Evolutionary conservation across 2,888 invertebrate species (phyloP).

Genomic region (Anagyrus pseudococci): DNA sequence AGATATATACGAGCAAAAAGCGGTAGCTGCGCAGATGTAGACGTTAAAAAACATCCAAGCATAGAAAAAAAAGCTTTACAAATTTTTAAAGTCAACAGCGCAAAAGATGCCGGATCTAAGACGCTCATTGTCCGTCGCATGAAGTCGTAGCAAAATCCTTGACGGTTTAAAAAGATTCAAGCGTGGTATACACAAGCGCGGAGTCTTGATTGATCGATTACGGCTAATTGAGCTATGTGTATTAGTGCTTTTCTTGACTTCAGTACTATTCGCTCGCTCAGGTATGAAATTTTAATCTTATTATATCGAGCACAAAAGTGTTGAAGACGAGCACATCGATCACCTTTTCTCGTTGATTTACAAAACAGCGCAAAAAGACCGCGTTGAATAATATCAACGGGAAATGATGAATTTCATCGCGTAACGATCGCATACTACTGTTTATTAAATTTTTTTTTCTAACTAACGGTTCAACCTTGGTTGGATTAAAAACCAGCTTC

Average conservation of each 20-base stretch:
- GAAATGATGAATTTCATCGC: slow-evolving; percentile 10
- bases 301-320: not conserved
- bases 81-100: too few species aligned
- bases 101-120: too few species aligned
- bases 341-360: slow-evolving; percentile 5
- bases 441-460: too few species aligned
- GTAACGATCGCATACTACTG: too few species aligned
- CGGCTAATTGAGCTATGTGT: slow-evolving; percentile 17
- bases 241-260: not conserved
- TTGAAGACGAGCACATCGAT: not conserved
- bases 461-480: too few species aligned
- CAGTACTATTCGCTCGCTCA: not conserved
- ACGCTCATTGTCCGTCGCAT: too few species aligned
- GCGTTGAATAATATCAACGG: not conserved
- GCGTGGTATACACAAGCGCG: not conserved
- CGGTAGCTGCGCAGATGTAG: too few species aligned
- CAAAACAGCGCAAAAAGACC: not conserved
- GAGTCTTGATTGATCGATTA: slow-evolving; percentile 14
- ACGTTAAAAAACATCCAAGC: too few species aligned
- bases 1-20: too few species aligned
- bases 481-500: too few species aligned
- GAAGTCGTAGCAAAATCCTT: slow-evolving; percentile 4
- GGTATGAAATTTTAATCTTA: slow-evolving; percentile 18
- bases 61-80: too few species aligned
- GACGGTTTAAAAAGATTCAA: not conserved